Evolutionary conservation across 2,113 vertebrate species (phyloP).

Genomic region (Zootoca vivipara): DNA sequence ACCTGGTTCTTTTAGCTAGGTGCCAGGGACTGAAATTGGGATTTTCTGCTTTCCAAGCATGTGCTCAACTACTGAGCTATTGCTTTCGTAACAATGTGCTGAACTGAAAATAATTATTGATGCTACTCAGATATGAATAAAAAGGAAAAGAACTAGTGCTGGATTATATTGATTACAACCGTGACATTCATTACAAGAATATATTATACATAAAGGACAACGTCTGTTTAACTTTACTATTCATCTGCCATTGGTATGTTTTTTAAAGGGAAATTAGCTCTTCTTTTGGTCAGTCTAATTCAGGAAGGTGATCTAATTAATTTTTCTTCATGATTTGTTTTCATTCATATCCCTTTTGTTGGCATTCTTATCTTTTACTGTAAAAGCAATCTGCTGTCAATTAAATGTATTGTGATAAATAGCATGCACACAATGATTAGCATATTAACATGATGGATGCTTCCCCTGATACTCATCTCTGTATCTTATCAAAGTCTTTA

Average conservation of each 20-base stretch:
- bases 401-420: conserved; percentile 22
- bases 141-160: neutral
- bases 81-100: neutral
- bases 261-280: neutral
- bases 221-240: neutral
- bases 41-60: neutral
- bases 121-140: neutral
- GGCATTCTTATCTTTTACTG: neutral
- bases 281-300: neutral
- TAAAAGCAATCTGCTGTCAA: conserved; percentile 9
- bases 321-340: neutral
- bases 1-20: neutral
- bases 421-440: neutral
- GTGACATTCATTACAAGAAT: neutral
- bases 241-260: neutral
- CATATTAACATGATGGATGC: conserved; percentile 7
- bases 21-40: neutral
- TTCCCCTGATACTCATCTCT: conserved; percentile 1
- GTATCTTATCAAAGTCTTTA: neutral
- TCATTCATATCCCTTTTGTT: neutral
- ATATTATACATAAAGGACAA: neutral
- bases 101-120: neutral
- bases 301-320: neutral
- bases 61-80: neutral
- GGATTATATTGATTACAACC: neutral